phyloP scores from a whole-genome alignment of 2,113 vertebrate species.

The Centropristis striata region DNA sequence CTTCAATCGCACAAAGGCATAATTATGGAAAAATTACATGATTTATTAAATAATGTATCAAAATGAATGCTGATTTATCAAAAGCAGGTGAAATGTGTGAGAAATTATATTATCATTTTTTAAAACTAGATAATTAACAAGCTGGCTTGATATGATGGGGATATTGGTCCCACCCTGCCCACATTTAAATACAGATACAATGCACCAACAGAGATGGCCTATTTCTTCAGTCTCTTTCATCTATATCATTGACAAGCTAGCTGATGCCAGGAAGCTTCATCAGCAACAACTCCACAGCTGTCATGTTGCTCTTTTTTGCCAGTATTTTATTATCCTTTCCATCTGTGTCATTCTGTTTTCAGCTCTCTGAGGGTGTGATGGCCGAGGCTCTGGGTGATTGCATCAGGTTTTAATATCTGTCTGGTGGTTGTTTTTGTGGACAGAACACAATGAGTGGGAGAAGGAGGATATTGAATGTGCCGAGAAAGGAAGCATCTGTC shows the following conservation, averaged over 20 bases:
- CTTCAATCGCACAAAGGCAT: neutral
- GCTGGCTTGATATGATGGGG: neutral
- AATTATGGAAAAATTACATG: too few relatives aligned
- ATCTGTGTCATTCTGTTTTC: slow-evolving; percentile 45
- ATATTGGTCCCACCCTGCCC: neutral
- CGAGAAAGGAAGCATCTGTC: slow-evolving; percentile 49
- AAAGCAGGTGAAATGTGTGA: neutral
- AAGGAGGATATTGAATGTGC: slow-evolving; percentile 56
- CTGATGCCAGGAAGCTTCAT: slow-evolving; percentile 10
- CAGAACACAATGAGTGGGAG: slow-evolving; percentile 37
- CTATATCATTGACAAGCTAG: slow-evolving; percentile 11
- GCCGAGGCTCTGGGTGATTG: slow-evolving; percentile 30
- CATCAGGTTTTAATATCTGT: slow-evolving; percentile 72
- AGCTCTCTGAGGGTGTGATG: slow-evolving; percentile 29
- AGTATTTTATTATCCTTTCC: slow-evolving; percentile 42
- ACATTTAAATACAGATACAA: neutral
- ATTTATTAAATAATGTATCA: too few relatives aligned
- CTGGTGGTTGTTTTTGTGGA: slow-evolving; percentile 47
- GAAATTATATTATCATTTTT: neutral
- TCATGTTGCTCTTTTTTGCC: slow-evolving; percentile 8
- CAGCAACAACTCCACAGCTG: slow-evolving; percentile 26
- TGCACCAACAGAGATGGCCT: neutral
- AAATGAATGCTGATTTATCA: neutral
- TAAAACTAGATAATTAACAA: neutral
- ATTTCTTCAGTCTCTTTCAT: neutral